Evolutionary conservation across 2,797 vertebrate species (phyloP).

Genomic region (Peromyscus melanophrys): DNA sequence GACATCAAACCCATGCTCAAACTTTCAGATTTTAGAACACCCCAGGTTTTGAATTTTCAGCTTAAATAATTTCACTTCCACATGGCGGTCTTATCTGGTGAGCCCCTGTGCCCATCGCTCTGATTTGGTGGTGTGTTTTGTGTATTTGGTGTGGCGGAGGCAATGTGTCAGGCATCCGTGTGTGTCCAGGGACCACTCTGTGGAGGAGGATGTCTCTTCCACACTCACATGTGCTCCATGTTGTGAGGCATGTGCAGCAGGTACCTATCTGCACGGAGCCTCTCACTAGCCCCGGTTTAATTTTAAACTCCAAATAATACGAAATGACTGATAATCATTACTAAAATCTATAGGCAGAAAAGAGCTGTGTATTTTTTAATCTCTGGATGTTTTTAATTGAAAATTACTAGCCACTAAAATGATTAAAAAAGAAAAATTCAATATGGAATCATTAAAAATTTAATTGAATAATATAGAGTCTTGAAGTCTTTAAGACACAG

Average conservation of each 20-base stretch:
- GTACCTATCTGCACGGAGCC: too few species aligned
- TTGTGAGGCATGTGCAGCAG: too few species aligned
- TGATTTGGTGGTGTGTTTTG: neutral
- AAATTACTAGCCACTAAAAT: slow-evolving; percentile 4
- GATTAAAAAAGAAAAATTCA: neutral
- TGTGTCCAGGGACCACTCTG: neutral
- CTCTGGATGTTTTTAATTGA: slow-evolving; percentile 45
- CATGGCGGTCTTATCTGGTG: neutral
- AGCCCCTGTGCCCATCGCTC: neutral
- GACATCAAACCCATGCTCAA: neutral
- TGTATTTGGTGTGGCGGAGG: neutral
- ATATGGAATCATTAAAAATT: neutral
- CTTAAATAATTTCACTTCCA: neutral
- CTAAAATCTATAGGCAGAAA: neutral
- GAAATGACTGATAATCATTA: neutral
- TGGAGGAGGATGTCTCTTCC: too few species aligned
- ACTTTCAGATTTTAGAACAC: neutral
- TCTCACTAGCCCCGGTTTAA: neutral
- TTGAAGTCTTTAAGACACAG: neutral
- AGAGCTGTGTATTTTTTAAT: neutral
- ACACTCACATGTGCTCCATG: too few species aligned
- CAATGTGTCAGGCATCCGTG: neutral
- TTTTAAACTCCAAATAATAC: slow-evolving; percentile 51
- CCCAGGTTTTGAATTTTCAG: neutral
- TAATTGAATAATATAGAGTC: slow-evolving; percentile 44